Conservation (phyloP, 1,140 invertebrate species). For the Drosophila parabipectinata region DNA sequence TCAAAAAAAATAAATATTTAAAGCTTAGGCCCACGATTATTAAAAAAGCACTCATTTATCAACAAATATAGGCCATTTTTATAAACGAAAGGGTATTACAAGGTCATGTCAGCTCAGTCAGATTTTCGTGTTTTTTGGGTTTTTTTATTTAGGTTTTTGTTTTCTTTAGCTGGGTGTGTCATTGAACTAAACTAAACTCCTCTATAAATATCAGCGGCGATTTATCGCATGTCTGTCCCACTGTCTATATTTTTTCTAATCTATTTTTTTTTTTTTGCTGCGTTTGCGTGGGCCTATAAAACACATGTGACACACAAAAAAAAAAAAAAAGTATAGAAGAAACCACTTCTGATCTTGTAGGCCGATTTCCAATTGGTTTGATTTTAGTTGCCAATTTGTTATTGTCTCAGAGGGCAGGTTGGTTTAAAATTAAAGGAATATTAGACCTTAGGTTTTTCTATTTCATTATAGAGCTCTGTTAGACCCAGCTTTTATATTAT, state of each 20-base stretch:
- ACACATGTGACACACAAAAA: conserved; percentile 27
- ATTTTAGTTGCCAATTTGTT: conserved; percentile 68
- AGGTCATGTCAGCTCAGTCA: too few species aligned
- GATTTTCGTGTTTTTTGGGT: conserved; percentile 29
- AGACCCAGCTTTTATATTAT: not conserved
- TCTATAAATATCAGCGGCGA: conserved; percentile 74
- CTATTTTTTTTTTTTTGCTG: conserved; percentile 14
- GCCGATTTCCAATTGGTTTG: conserved; percentile 78
- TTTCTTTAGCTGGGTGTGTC: conserved; percentile 53
- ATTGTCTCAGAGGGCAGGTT: not conserved
- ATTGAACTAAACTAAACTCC: conserved; percentile 61
- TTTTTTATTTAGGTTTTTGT: conserved; percentile 8
- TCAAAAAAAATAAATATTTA: too few species aligned
- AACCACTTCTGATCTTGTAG: conserved; percentile 60
- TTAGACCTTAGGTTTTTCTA: not conserved
- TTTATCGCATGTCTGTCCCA: conserved; percentile 66
- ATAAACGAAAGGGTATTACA: conserved; percentile 36
- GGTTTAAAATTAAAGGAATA: too few species aligned
- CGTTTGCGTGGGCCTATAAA: conserved; percentile 71
- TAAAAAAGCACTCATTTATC: not conserved
- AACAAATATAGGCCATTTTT: conserved; percentile 14
- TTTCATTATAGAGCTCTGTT: too few species aligned
- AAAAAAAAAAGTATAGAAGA: conserved; percentile 15
- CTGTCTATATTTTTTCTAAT: conserved; percentile 34
- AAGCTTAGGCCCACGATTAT: too few species aligned